Conservation (phyloP, 92 coral and sea anemone genomes). For the Epizoanthus rinbou region DNA sequence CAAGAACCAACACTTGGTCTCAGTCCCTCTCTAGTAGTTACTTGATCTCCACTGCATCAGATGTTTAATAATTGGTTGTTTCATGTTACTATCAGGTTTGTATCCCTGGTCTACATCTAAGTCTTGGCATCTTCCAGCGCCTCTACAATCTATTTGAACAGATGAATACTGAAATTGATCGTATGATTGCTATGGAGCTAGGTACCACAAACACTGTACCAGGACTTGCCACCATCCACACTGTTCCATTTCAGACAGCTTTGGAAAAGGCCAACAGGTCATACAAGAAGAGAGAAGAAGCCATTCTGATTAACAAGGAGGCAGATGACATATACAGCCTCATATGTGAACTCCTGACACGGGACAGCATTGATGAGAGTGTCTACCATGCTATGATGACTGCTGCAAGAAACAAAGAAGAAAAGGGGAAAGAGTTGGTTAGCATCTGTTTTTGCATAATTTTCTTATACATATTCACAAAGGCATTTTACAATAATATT, state of each 20-base stretch:
- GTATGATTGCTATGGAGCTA: background rate
- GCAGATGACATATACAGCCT: background rate
- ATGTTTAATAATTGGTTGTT: background rate
- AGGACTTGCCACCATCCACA: background rate
- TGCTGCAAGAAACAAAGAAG: slow-evolving; percentile 2
- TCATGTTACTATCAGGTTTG: slow-evolving; percentile 4
- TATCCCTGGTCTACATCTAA: slow-evolving; percentile 19
- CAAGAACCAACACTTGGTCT: too few relatives aligned
- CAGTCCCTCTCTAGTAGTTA: too few relatives aligned
- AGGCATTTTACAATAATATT: too few relatives aligned
- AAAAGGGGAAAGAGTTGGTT: background rate
- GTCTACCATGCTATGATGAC: background rate
- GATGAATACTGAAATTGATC: slow-evolving; percentile 2
- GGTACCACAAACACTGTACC: background rate
- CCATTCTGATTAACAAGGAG: background rate
- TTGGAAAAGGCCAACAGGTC: background rate
- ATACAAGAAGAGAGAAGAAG: background rate
- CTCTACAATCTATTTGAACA: slow-evolving; percentile 9
- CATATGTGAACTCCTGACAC: background rate
- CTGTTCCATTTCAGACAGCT: background rate
- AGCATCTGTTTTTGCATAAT: background rate
- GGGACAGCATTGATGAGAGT: background rate
- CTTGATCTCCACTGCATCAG: too few relatives aligned
- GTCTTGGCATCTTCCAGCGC: slow-evolving; percentile 16
- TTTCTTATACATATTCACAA: background rate